A percentile compares a stretch with the other conserved stretches of the same genome.
Conservation (phyloP, 2,113 vertebrate genomes). For the Opisthocomus hoazin region DNA sequence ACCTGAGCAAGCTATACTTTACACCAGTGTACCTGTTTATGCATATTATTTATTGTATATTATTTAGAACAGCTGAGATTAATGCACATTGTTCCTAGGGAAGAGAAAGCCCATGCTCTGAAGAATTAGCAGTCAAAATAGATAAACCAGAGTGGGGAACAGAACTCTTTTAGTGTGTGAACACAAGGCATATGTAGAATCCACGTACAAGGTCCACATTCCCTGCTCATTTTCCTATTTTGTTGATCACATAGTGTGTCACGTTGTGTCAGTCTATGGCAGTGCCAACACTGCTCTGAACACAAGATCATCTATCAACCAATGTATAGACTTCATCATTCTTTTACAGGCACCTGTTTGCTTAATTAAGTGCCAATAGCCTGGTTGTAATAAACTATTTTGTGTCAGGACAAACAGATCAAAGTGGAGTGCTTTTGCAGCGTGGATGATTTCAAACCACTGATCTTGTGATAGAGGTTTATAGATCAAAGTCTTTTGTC, state of each 20-base stretch:
- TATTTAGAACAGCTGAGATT: neutral
- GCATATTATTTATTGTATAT: neutral
- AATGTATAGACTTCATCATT: neutral
- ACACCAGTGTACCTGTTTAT: neutral
- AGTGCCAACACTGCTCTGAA: neutral
- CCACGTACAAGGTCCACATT: accelerated
- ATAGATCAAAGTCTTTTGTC: neutral
- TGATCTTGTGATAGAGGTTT: neutral
- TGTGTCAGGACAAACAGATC: neutral
- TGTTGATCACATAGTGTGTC: neutral
- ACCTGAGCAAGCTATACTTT: neutral
- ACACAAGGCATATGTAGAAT: neutral
- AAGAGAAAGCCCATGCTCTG: neutral
- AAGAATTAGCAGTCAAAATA: neutral
- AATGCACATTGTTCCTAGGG: neutral
- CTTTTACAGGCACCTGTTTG: neutral
- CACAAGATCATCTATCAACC: neutral
- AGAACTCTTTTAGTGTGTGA: neutral
- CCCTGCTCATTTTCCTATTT: neutral
- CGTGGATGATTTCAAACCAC: neutral
- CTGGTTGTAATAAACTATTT: neutral
- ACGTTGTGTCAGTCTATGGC: neutral
- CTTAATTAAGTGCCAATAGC: neutral
- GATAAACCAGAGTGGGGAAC: neutral
- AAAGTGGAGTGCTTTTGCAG: neutral